Percentiles rank a stretch among this genome's conserved stretches.
These are phyloP conservation scores for Dendrocincla fuliginosa DNA, from an alignment of 2,797 vertebrate genomes.

Conservation along the genomic window DNA sequence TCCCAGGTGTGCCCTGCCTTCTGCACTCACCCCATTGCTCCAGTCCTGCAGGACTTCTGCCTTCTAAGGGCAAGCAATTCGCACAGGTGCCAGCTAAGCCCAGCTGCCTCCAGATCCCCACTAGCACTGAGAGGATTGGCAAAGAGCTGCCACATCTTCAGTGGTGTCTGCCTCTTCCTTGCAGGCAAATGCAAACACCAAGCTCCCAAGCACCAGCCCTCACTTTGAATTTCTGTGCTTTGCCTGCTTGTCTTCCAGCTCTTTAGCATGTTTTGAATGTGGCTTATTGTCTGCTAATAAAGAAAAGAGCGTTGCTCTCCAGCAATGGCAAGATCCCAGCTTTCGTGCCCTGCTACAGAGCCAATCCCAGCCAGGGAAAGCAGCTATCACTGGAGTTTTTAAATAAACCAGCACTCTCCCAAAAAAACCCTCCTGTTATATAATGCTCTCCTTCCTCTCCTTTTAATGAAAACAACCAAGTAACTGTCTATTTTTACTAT, in stretches of 20 bases:
- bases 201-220: background rate
- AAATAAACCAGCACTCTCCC: background rate
- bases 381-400: slow-evolving; percentile 34
- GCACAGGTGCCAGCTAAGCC: background rate
- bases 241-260: slow-evolving; percentile 44
- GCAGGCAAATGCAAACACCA: slow-evolving; percentile 29
- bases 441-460: slow-evolving; percentile 29
- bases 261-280: slow-evolving; percentile 65
- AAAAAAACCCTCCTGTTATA: background rate
- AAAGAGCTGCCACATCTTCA: background rate
- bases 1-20: background rate
- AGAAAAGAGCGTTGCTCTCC: slow-evolving; percentile 43
- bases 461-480: slow-evolving; percentile 43
- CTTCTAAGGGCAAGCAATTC: background rate
- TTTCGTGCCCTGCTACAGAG: slow-evolving; percentile 14
- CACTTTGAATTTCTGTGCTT: slow-evolving; percentile 38
- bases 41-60: background rate
- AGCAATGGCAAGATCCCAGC: slow-evolving; percentile 51
- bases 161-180: background rate
- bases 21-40: background rate
- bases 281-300: slow-evolving; percentile 54
- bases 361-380: slow-evolving; percentile 27
- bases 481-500: slow-evolving; percentile 33
- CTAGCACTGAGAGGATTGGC: background rate
- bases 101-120: background rate